Base-by-base conservation (phyloP, 2,113 vertebrate species). In the Cettia cetti region DNA sequence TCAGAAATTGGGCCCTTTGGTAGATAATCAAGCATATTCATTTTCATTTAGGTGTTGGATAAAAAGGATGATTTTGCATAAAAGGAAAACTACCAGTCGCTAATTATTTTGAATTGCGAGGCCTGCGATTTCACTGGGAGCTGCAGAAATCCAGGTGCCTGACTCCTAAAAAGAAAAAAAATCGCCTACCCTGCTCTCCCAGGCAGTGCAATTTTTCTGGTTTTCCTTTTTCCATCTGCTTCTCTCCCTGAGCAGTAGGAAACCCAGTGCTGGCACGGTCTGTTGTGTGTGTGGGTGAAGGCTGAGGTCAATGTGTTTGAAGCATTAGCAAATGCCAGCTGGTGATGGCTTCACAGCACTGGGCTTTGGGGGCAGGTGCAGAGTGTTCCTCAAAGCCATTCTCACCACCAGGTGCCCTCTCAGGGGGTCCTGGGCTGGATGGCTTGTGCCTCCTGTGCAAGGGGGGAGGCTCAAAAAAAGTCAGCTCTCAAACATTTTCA, bases 21-120 rank as follows among this genome's bases (percentile, higher is more conserved):
- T 96, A 81, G 95, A 94, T 96, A 97, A 97, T 97, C 95, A 96
- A 90, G 96, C 95, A 66, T 76, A 97, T 97, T 96, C 96, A 96
- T 93, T 96, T 96, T 94, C 95, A 96, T 96, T 95, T 96, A 96
- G 96, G 96, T 97, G 94, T 95, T 88, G 88, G 95, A 96, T 97
- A 80, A 96, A 97, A 96, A 94, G 94, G 88, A 95, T 96, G 95
- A 95, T 97, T 97, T 93, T 95, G 76, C 92, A 96, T 97, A 94
- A 96, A 97, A 83, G 82, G 93, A 92, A 95, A 97, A 96, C 92
- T 93, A 96, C 95, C 86, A 94, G 88, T 92, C 64, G 21, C 93
- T 97, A 97, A 96, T 97, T 96, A 95, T 74, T 95, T 86, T 78
- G 92, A 92, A 96, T 97, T 90, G 94, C 40, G 2, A 90, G 92